Base-by-base conservation (phyloP, 2,113 vertebrate genomes). In the Mormoops blainvillei region DNA sequence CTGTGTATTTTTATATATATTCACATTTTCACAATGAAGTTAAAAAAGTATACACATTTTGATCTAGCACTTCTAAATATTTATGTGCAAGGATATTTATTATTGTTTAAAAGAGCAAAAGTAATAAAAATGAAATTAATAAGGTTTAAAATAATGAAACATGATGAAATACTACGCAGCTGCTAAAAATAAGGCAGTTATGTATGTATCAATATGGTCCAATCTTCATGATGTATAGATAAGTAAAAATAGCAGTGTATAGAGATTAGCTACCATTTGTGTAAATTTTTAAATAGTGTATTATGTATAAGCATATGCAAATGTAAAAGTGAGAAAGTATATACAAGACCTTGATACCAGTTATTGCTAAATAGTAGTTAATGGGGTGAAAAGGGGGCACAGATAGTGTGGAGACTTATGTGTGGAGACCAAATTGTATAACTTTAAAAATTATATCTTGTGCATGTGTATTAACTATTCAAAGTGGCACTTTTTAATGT, bases 71-170 rank as follows among this genome's bases (percentile, higher is more conserved):
- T 91, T 90, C 48, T 41, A 77, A 61, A 85, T 48, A 54, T 93
- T n/a, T 71, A 56, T 77, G 36, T 83, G n/a, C 68, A 94, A 96
- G 41, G 36, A 76, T 74, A 86, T 83, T 84, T 90, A 86, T 91
- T 87, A 88, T 94, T 77, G 52, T 38, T 63, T 61, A 50, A 71
- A 91, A 77, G 36, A 87, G 43, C 18, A 70, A 83, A 82, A 67
- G 9, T 58, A 58, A 58, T 11, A 38, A 65, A 67, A 81, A 52
- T 1, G 1, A 88, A 92, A 58, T 7, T 24, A 22, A 50, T 50
- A 76, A 15, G 43, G 15, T 61, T 80, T 80, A 77, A 70, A 89
- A 43, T 63, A 50, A 67, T 67, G 58, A 67, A 82, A 91, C 38
- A 94, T n/a, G 19, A 77, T 36, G 38, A 52, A 61, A 77, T 61